Evolutionary conservation across 2,797 vertebrate species (phyloP), one percentile per base, ranked within the genome.

Genomic region (Pyrocephalus nanus): DNA sequence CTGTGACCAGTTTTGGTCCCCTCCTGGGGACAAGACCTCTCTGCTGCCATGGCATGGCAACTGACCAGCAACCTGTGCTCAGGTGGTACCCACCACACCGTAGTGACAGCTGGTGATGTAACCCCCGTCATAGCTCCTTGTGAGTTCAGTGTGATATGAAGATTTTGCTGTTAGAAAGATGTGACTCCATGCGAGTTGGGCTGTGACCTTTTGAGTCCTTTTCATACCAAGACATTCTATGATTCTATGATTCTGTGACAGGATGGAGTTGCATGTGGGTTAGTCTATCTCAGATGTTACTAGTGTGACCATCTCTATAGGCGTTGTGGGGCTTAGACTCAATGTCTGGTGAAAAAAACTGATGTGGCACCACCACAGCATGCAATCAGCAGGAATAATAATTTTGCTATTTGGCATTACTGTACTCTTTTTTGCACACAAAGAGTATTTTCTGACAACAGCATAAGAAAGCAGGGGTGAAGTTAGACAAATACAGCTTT

Each of bases 41-140:
- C 48, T 43, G 22, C 13, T 66, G 20, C 50, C 2, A 2, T 0
- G 2, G 7, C 19, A 17, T 27, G 43, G 34, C 34, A 81, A 15
- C 30, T 2, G 2, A 34, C 23, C 19, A 42, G 71, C 12, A 86
- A 2, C 54, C 42, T 16, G 19, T 2, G 6, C 22, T 45, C 2
- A 1, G 38, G 10, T 7, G 9, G 26, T 36, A 29, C 30, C 26
- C 50, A 23, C 34, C 20, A 25, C 45, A 72, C 12, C 2, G 2
- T 2, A 2, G n/a, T 64, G 70, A n/a, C 30, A n/a, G 8, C 16
- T 0, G 0, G 32, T 12, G 36, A 60, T n/a, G 30, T n/a, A 65
- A 22, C n/a, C 22, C 29, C 22, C 8, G 47, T 75, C 2, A 0
- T 19, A 51, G n/a, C 15, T 83, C 5, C 43, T 40, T 57, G 23